These are phyloP conservation scores for Scolopax bukidnonensis DNA, from an alignment of 2,797 vertebrate genomes.

Conservation along the genomic window DNA sequence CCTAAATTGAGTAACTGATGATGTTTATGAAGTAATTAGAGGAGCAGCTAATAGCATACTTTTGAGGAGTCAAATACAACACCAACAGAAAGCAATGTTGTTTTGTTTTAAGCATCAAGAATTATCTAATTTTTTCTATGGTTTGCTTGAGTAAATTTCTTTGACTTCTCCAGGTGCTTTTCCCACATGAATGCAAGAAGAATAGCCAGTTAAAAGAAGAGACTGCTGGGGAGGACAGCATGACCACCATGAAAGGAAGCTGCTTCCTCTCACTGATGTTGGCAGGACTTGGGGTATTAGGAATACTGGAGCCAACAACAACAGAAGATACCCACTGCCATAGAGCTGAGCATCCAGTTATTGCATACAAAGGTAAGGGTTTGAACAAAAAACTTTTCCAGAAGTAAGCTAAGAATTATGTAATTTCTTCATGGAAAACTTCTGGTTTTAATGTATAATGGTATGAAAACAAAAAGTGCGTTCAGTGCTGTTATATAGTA, in stretches of 20 bases:
- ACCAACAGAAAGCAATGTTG: background rate
- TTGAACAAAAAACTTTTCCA: background rate
- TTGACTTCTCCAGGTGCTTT: conserved; percentile 77
- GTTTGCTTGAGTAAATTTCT: background rate
- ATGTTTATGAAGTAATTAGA: background rate
- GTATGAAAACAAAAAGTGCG: background rate
- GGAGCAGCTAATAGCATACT: background rate
- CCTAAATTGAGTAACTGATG: background rate
- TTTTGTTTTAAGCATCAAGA: background rate
- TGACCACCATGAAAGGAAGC: conserved; percentile 81
- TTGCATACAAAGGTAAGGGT: conserved; percentile 89
- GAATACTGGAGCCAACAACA: conserved; percentile 74
- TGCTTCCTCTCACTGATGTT: conserved; percentile 82
- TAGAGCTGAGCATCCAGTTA: conserved; percentile 87
- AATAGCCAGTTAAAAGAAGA: conserved; percentile 81
- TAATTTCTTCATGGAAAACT: background rate
- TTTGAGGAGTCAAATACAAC: background rate
- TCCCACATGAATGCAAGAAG: conserved; percentile 81
- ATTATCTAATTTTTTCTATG: background rate
- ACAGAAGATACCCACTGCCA: conserved; percentile 84
- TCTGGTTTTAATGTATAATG: background rate
- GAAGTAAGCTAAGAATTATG: background rate
- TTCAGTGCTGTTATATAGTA: background rate
- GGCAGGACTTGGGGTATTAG: conserved; percentile 85
- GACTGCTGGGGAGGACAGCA: conserved; percentile 73